Percentiles rank a stretch among this genome's conserved stretches.
Conservation (phyloP, 2,113 vertebrate species). For the Crotalus tigris region DNA sequence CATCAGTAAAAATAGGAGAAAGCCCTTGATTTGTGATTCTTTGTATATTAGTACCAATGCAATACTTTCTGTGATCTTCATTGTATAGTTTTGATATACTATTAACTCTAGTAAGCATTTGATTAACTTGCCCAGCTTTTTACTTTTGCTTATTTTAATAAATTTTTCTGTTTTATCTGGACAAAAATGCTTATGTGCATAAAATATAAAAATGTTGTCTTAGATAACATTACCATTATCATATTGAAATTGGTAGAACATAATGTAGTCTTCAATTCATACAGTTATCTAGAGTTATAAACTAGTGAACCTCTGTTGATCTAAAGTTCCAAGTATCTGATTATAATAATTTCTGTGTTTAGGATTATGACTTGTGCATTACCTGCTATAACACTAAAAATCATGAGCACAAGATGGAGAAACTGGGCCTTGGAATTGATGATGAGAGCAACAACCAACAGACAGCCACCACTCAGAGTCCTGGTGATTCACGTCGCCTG, state of each 20-base stretch:
- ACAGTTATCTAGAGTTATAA: neutral
- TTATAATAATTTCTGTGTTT: neutral
- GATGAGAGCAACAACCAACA: slow-evolving; percentile 92
- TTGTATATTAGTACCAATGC: neutral
- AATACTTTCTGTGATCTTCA: neutral
- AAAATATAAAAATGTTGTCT: neutral
- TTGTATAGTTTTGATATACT: neutral
- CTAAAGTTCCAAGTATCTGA: slow-evolving; percentile 19
- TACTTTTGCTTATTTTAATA: slow-evolving; percentile 22
- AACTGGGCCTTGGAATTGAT: slow-evolving; percentile 91
- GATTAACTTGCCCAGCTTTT: neutral
- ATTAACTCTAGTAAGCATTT: neutral
- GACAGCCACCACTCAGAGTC: slow-evolving; percentile 88
- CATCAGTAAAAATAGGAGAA: neutral
- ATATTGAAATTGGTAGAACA: slow-evolving; percentile 11
- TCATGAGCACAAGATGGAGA: slow-evolving; percentile 99
- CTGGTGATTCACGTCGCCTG: slow-evolving; percentile 90
- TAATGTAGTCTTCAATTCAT: neutral
- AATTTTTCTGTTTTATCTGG: neutral
- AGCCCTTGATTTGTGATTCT: neutral
- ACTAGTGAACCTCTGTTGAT: neutral
- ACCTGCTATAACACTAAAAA: slow-evolving; percentile 96
- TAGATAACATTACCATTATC: neutral
- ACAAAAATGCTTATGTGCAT: slow-evolving; percentile 10
- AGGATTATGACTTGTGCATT: slow-evolving; percentile 98